Conservation (phyloP, 2,113 vertebrate species). For the Sakesphorus luctuosus region DNA sequence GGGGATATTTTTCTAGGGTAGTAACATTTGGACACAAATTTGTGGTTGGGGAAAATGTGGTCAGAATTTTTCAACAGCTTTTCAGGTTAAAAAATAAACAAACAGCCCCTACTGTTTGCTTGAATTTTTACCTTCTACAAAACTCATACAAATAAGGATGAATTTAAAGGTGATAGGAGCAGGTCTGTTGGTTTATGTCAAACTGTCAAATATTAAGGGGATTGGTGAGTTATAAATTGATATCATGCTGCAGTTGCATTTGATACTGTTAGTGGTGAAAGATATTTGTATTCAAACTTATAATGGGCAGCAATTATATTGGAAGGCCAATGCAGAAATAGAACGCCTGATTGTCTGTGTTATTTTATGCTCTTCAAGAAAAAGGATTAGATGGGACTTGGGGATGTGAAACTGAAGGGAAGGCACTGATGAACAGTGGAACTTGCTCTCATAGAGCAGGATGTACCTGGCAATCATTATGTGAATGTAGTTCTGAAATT, state of each 20-base stretch:
- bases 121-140: background rate
- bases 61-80: background rate
- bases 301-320: background rate
- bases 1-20: background rate
- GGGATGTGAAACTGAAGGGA: background rate
- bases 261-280: background rate
- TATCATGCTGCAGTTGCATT: background rate
- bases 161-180: background rate
- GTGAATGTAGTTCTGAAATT: background rate
- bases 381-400: background rate
- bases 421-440: background rate
- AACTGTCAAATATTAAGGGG: background rate
- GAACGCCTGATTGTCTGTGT: background rate
- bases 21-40: background rate
- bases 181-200: background rate
- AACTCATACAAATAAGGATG: background rate
- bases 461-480: background rate
- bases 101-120: background rate
- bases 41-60: background rate
- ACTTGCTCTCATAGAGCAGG: background rate
- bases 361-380: background rate
- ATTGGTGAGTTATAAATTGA: background rate
- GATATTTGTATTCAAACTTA: background rate
- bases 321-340: background rate
- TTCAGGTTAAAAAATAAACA: background rate